A percentile compares a stretch with the other conserved stretches of the same genome.
These are phyloP conservation scores for Gryllus longicercus DNA, from an alignment of 2,888 invertebrate species.

Conservation along the genomic window DNA sequence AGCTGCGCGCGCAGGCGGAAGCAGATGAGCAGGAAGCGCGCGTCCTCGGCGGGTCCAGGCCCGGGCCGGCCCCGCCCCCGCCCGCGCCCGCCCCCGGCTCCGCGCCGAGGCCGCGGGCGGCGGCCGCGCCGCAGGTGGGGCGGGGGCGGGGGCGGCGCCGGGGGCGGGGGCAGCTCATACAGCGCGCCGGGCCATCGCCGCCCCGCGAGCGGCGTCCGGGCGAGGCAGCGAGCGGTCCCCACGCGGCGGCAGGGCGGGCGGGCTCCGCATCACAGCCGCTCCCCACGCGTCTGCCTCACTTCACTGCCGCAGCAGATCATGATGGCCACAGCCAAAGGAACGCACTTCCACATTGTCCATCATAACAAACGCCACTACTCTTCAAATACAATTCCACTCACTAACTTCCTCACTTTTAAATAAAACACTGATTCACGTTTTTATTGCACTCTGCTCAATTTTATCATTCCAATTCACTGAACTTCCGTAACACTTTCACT, in stretches of 20 bases:
- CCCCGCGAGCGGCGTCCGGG: neutral
- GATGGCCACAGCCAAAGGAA: too few relatives aligned
- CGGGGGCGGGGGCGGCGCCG: neutral
- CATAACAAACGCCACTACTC: too few relatives aligned
- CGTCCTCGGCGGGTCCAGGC: slow-evolving; percentile 61
- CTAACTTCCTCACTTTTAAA: too few relatives aligned
- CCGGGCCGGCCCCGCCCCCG: slow-evolving; percentile 30
- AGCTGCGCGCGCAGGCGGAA: slow-evolving; percentile 60
- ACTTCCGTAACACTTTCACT: too few relatives aligned
- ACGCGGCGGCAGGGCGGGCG: neutral
- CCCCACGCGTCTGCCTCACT: neutral
- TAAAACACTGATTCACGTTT: too few relatives aligned
- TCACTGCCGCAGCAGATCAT: too few relatives aligned
- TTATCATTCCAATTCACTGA: too few relatives aligned
- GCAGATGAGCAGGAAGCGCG: slow-evolving; percentile 63
- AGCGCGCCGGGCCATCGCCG: neutral
- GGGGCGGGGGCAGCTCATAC: neutral
- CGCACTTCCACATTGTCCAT: too few relatives aligned
- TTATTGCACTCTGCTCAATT: too few relatives aligned
- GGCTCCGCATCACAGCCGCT: neutral
- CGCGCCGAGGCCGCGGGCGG: neutral
- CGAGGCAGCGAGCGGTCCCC: neutral
- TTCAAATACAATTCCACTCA: too few relatives aligned
- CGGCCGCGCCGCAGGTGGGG: neutral
- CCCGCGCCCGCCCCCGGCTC: slow-evolving; percentile 20